Conservation (phyloP, 2,888 invertebrate genomes). For the Torymus texanus region DNA sequence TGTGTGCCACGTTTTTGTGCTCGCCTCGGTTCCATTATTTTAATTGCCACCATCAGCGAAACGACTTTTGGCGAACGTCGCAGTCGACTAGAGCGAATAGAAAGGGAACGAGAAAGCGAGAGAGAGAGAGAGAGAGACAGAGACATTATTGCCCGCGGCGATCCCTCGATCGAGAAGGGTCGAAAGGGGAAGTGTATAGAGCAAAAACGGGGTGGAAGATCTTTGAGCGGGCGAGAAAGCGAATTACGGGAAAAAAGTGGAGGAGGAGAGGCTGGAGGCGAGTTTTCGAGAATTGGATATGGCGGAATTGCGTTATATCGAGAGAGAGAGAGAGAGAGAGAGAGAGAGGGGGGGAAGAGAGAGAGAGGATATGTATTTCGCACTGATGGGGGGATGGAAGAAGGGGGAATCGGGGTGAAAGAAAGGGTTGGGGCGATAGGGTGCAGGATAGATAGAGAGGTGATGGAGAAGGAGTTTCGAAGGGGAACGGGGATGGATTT, state of each 20-base stretch:
- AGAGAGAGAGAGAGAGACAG: background rate
- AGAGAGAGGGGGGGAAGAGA: no score
- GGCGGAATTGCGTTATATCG: background rate
- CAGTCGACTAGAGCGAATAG: background rate
- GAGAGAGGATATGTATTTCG: background rate
- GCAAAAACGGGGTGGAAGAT: background rate
- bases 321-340: no score
- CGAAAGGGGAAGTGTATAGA: background rate
- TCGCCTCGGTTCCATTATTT: conserved; percentile 64
- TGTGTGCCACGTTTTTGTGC: background rate
- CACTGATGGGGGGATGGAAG: background rate
- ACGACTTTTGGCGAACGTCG: conserved; percentile 57
- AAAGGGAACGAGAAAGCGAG: no score
- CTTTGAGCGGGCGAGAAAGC: background rate
- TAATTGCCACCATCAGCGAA: conserved; percentile 68
- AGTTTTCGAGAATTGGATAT: background rate
- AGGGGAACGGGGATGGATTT: no score
- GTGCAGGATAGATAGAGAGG: no score
- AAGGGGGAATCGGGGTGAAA: background rate
- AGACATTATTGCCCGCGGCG: conserved; percentile 37
- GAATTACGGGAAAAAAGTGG: background rate
- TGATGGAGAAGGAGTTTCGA: no score
- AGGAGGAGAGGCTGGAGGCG: background rate
- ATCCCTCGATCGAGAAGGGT: conserved; percentile 3
- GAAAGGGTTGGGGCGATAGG: no score